Percentiles rank a stretch among this genome's conserved stretches.
phyloP scores from a whole-genome alignment of 2,113 vertebrate species.

The Caranx melampygus region DNA sequence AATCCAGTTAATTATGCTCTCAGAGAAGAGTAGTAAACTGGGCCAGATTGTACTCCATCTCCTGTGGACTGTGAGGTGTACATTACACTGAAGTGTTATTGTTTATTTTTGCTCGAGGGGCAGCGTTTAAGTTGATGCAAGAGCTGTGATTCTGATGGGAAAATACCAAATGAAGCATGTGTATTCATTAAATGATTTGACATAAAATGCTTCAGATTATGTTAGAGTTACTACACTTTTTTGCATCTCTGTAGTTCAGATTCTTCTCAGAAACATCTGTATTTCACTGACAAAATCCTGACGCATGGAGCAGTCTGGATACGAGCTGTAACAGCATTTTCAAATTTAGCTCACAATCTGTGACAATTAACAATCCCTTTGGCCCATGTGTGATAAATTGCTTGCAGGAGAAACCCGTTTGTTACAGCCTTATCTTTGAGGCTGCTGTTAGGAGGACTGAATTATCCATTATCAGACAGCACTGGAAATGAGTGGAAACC shows the following conservation, averaged over 20 bases:
- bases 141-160: background rate
- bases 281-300: slow-evolving; percentile 11
- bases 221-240: background rate
- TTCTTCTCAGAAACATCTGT: background rate
- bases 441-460: slow-evolving; percentile 59
- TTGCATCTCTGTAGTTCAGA: background rate
- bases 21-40: slow-evolving; percentile 37
- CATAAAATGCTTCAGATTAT: slow-evolving; percentile 7
- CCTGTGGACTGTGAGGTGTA: slow-evolving; percentile 16
- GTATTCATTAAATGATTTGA: slow-evolving; percentile 19
- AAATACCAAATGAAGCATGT: slow-evolving; percentile 2
- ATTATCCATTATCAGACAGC: slow-evolving; percentile 67
- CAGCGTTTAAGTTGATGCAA: slow-evolving; percentile 24
- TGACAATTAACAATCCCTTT: slow-evolving; percentile 70
- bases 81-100: slow-evolving; percentile 8
- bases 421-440: slow-evolving; percentile 72
- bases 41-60: slow-evolving; percentile 15
- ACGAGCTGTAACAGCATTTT: slow-evolving; percentile 41
- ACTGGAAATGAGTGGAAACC: slow-evolving; percentile 60
- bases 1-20: slow-evolving; percentile 54
- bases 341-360: slow-evolving; percentile 58
- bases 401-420: slow-evolving; percentile 62
- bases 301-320: slow-evolving; percentile 21
- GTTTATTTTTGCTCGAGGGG: slow-evolving; percentile 25
- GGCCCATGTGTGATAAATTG: slow-evolving; percentile 66